Conservation (phyloP, 1,140 invertebrate genomes). For the Kradibia gibbosae region DNA sequence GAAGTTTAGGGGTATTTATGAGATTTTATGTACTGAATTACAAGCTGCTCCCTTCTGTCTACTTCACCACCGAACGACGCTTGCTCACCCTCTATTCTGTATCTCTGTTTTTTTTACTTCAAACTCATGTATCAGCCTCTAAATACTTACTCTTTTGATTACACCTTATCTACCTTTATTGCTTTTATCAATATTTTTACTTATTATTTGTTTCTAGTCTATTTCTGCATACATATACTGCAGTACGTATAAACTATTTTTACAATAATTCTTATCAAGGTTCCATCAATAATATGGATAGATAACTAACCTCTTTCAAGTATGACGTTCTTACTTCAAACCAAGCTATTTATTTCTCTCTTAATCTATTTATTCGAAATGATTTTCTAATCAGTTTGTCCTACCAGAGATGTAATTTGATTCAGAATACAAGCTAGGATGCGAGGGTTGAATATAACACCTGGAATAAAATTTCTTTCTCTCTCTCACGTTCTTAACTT, state of each 20-base stretch:
- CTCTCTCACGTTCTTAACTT: too few species aligned
- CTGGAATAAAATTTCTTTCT: neutral
- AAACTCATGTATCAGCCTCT: neutral
- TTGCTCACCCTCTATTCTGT: neutral
- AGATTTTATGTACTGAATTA: constrained; percentile 62
- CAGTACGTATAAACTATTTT: too few species aligned
- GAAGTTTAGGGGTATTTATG: constrained; percentile 60
- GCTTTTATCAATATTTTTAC: neutral
- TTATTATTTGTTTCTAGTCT: neutral
- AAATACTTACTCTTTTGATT: neutral
- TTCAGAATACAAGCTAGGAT: neutral
- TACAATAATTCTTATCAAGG: too few species aligned
- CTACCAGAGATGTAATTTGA: neutral
- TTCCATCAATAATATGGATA: too few species aligned
- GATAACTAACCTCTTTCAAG: neutral
- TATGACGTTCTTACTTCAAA: neutral
- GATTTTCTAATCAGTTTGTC: neutral
- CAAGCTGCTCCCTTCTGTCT: neutral
- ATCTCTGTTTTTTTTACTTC: neutral
- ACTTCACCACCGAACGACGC: too few species aligned
- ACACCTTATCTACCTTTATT: neutral
- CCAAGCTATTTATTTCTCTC: neutral
- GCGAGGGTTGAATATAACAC: neutral
- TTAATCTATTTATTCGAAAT: neutral
- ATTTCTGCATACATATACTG: neutral